Conservation (phyloP, 2,888 invertebrate species). For the Melieria omissa region DNA sequence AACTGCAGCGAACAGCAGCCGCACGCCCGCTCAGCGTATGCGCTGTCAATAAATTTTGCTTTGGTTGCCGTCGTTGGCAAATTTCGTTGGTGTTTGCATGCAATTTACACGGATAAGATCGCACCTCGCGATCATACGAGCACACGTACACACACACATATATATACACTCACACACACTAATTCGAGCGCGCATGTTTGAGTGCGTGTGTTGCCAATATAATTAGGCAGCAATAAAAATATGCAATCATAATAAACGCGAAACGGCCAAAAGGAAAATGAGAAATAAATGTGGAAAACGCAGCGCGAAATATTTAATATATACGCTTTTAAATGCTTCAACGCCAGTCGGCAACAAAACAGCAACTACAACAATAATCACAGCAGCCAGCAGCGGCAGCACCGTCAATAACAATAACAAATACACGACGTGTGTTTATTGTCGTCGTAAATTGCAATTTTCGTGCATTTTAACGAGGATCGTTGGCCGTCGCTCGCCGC, state of each 20-base stretch:
- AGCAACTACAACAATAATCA: no score
- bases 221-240: constrained; percentile 37
- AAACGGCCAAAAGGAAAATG: neutral
- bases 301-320: neutral
- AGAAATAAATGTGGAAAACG: no score
- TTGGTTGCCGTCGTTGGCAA: no score
- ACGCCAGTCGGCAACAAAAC: neutral
- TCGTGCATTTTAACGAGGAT: constrained; percentile 30
- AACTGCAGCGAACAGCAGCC: no score
- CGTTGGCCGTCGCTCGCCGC: no score
- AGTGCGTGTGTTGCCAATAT: constrained; percentile 6
- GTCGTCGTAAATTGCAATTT: constrained; percentile 35
- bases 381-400: neutral
- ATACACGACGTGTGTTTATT: constrained; percentile 6
- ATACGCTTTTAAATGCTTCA: constrained; percentile 34
- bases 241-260: constrained; percentile 25
- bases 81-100: no score
- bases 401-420: neutral
- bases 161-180: neutral
- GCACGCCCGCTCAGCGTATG: no score
- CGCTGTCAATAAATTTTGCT: no score
- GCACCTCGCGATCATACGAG: no score
- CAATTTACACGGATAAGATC: no score
- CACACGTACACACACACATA: neutral
- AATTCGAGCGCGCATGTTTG: neutral